Conservation (phyloP, 2,888 invertebrate genomes). For the Hypsopygia costalis region DNA sequence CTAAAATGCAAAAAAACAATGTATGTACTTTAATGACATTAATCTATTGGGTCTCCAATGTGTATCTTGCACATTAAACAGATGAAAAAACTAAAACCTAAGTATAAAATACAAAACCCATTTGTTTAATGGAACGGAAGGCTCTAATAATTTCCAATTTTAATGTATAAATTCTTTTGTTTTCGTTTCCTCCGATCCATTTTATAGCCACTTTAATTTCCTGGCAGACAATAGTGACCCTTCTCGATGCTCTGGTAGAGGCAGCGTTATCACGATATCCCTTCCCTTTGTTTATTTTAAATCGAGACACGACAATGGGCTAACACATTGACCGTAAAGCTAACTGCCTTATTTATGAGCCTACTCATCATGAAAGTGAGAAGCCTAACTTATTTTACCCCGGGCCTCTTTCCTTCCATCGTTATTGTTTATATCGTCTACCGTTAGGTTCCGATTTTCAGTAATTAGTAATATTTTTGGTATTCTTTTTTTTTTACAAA, state of each 20-base stretch:
- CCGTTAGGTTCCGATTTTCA: no score
- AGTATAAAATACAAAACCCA: not conserved
- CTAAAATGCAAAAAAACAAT: no score
- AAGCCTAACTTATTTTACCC: no score
- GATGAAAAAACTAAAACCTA: no score
- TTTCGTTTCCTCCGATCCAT: slow-evolving; percentile 1
- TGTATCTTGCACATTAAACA: no score
- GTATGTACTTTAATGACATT: no score
- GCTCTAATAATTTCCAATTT: slow-evolving; percentile 3
- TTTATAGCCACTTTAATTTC: slow-evolving; percentile 12
- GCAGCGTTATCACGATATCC: slow-evolving; percentile 27
- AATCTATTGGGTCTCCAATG: no score
- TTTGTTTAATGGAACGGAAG: slow-evolving; percentile 1
- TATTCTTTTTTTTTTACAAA: no score
- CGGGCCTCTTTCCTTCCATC: no score
- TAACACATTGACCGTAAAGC: slow-evolving; percentile 10
- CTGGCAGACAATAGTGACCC: slow-evolving; percentile 23
- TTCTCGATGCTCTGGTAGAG: slow-evolving; percentile 15
- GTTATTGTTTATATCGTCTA: no score
- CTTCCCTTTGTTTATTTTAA: slow-evolving; percentile 29
- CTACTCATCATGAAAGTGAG: no score
- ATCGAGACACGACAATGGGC: slow-evolving; percentile 26
- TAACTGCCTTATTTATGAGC: not conserved
- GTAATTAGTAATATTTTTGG: no score
- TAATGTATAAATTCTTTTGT: slow-evolving; percentile 7